phyloP scores from a whole-genome alignment of 2,113 vertebrate species.

The Origma solitaria region DNA sequence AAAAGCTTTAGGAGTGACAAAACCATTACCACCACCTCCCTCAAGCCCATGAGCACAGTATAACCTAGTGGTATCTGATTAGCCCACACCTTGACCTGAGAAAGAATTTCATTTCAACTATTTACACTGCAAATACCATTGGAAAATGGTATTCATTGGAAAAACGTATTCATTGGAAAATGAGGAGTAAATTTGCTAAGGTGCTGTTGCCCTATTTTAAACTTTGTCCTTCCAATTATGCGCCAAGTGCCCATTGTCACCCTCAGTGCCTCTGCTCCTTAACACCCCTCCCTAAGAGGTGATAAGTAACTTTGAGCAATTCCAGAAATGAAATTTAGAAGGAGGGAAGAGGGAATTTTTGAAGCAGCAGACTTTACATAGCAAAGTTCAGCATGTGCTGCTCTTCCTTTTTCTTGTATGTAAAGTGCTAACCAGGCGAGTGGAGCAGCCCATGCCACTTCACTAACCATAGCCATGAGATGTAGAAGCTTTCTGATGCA shows the following conservation, averaged over 20 bases:
- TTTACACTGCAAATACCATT: background rate
- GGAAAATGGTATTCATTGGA: background rate
- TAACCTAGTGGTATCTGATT: background rate
- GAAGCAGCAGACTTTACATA: background rate
- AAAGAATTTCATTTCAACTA: background rate
- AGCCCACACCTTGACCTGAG: background rate
- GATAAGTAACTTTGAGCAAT: background rate
- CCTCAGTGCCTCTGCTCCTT: background rate
- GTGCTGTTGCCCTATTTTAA: background rate
- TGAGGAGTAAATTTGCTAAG: background rate
- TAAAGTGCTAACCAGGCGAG: background rate
- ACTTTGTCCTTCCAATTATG: background rate
- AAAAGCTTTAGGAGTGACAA: background rate
- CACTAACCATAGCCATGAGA: background rate
- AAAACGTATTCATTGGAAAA: background rate
- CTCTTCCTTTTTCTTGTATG: background rate
- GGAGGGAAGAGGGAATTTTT: background rate
- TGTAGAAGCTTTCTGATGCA: background rate
- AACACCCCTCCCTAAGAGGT: background rate
- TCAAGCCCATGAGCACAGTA: background rate
- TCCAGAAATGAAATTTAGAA: background rate
- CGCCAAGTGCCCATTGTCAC: background rate
- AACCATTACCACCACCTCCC: background rate
- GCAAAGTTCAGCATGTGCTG: background rate
- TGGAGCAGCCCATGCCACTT: background rate